A percentile compares a stretch with the other conserved stretches of the same genome.
Evolutionary conservation across 2,888 invertebrate genomes (phyloP).

Genomic region (Nemurella pictetii): DNA sequence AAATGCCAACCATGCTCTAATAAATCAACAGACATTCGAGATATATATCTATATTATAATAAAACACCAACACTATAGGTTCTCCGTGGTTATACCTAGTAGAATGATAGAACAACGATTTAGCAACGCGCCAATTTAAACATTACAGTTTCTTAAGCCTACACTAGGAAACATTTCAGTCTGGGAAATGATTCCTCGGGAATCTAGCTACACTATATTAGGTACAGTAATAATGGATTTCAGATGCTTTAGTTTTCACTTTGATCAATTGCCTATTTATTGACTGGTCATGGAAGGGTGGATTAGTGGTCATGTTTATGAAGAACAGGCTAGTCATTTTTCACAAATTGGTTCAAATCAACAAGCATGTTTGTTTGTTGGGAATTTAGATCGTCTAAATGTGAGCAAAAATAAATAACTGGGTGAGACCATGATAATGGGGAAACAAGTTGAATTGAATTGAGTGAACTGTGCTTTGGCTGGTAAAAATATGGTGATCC

Average conservation of each 20-base stretch:
- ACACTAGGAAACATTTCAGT: slow-evolving; percentile 15
- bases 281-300: no score
- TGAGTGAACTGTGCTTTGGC: no score
- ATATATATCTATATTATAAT: background rate
- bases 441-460: background rate
- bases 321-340: no score
- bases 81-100: background rate
- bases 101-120: background rate
- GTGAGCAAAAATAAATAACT: background rate
- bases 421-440: background rate
- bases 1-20: background rate
- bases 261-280: no score
- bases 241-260: no score
- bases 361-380: no score
- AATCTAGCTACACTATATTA: background rate
- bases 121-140: background rate
- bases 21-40: background rate
- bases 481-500: no score
- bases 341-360: no score
- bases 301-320: no score
- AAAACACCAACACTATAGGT: background rate
- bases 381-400: no score
- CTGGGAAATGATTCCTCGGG: background rate
- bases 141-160: background rate
- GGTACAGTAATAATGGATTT: no score